phyloP scores from a whole-genome alignment of 2,797 vertebrate genomes.

The Bradypodion pumilum region DNA sequence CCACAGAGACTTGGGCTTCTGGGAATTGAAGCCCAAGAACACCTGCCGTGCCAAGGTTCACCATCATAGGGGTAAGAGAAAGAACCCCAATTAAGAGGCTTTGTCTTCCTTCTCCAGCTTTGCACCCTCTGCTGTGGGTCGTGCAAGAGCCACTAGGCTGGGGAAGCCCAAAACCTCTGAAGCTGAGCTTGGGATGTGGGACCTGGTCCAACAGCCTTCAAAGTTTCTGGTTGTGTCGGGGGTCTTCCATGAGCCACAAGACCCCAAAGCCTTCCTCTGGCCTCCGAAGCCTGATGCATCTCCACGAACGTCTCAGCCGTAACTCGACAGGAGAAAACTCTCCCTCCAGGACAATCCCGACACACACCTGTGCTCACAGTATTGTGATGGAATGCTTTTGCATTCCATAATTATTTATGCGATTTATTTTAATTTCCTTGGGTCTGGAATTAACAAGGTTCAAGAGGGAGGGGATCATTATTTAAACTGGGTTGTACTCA shows the following conservation, averaged over 20 bases:
- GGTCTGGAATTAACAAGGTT: constrained; percentile 22
- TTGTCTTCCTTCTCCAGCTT: background rate
- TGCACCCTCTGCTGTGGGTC: background rate
- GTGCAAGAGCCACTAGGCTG: background rate
- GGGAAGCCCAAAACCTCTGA: background rate
- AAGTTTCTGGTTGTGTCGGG: background rate
- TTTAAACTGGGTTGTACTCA: constrained; percentile 26
- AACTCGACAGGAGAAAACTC: background rate
- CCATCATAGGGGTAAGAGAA: no score
- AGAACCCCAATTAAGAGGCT: no score
- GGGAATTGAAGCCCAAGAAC: no score
- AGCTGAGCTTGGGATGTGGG: background rate
- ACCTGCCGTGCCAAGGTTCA: no score
- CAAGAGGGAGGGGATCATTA: constrained; percentile 18
- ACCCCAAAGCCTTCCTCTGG: no score
- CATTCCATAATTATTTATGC: no score
- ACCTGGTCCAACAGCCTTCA: no score
- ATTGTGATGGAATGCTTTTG: background rate
- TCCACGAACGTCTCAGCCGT: background rate
- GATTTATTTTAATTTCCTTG: constrained; percentile 40
- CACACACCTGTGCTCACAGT: background rate
- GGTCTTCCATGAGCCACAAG: background rate
- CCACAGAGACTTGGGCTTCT: no score
- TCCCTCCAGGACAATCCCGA: background rate
- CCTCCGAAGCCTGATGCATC: background rate